These are phyloP conservation scores for Tigriopus japonicus DNA, from an alignment of 1,140 invertebrate genomes.

Conservation along the genomic window DNA sequence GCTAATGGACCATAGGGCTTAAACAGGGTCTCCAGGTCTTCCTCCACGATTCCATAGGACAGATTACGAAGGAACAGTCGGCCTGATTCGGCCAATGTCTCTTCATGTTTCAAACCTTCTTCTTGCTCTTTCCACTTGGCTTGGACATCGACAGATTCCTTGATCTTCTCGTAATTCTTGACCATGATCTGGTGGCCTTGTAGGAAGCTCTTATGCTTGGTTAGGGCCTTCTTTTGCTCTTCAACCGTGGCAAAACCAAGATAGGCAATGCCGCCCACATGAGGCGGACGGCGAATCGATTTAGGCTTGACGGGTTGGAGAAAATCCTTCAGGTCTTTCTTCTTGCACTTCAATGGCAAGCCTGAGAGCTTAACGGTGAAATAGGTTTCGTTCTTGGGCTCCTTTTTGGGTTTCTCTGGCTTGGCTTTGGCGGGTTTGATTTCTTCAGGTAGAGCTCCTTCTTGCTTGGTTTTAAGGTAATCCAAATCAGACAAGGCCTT, in stretches of 20 bases:
- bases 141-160: constrained; percentile 16
- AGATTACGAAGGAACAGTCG: constrained; percentile 88
- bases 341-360: constrained; percentile 28
- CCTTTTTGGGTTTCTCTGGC: not conserved
- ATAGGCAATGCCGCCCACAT: constrained; percentile 66
- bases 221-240: constrained; percentile 55
- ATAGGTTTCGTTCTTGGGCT: constrained; percentile 4
- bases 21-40: constrained; percentile 66
- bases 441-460: not conserved
- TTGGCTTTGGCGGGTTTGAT: not conserved
- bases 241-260: constrained; percentile 67
- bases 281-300: constrained; percentile 54
- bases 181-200: constrained; percentile 28
- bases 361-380: constrained; percentile 8
- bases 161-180: constrained; percentile 22
- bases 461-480: constrained; percentile 2
- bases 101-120: constrained; percentile 40
- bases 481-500: constrained; percentile 1
- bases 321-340: constrained; percentile 63
- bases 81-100: constrained; percentile 71
- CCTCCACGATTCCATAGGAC: constrained; percentile 66
- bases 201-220: constrained; percentile 68
- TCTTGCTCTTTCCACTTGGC: constrained; percentile 48
- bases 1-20: constrained; percentile 70
- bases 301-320: constrained; percentile 55